Evolutionary conservation across 2,888 invertebrate genomes (phyloP), one percentile per base, ranked within the genome.

Genomic region (Drosophila emarginata): DNA sequence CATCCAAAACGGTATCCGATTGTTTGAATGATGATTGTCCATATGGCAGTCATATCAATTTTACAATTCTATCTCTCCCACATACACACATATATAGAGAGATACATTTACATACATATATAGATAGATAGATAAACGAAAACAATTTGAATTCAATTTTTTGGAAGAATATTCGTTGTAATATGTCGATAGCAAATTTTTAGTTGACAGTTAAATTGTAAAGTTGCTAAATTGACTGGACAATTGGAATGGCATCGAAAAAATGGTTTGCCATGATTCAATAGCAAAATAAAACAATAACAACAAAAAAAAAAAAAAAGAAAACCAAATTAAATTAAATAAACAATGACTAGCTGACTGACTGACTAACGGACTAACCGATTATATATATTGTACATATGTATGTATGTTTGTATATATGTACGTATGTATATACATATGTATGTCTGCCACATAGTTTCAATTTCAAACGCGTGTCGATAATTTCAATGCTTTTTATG

Each of bases 81-180:
- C 60, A 64, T 64, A 62, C 66, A 40, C 45, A 51, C 36, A 64
- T 12, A 12, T 4, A 45, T 4, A 32, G 1, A 32, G 26, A 26
- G 26, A 26, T 26, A 26, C 26, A 26, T 26, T 26, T 32, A 1
- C 11, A 32, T 32, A 32, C 9, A 32, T 7, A 28, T 4, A 28
- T 5, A 28, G 15, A 32, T 32, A 32, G 9, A 32, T 2, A 45
- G 18, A 45, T 45, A 45, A 45, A 45, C 45, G 64, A 76, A 78
- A 74, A 70, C 80, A 83, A 80, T 80, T 82, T 80, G 69, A 73
- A 79, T 75, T 76, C 76, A 78, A 73, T 76, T 81, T 65, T 74
- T 71, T 14, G 52, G 40, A 39, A 73, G 64, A 57, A 68, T 70
- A 72, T 79, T 78, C 74, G 76, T 45, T 78, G 76, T 45, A 45